Evolutionary conservation across 2,113 vertebrate species (phyloP).

Genomic region (Oncorhynchus nerka): DNA sequence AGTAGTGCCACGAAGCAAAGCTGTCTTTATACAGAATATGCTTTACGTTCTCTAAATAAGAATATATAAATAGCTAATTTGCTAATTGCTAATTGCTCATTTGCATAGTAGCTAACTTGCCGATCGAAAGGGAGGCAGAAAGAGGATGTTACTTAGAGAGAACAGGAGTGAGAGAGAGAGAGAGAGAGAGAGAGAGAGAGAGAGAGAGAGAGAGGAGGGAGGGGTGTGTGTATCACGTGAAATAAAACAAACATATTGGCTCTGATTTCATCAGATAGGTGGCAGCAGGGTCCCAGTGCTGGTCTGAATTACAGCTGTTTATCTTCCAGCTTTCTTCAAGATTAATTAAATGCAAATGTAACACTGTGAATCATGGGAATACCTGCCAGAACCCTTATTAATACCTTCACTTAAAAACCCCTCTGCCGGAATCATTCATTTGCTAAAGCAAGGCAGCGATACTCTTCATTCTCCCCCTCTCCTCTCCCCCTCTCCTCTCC

Average conservation of each 20-base stretch:
- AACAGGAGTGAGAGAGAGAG: neutral
- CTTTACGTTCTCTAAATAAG: too few species aligned
- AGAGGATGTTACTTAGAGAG: conserved; percentile 7
- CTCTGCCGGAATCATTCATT: conserved; percentile 77
- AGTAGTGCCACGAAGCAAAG: too few species aligned
- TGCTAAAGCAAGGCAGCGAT: conserved; percentile 61
- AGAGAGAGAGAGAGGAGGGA: neutral
- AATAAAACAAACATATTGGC: conserved; percentile 72
- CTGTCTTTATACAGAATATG: too few species aligned
- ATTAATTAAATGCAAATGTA: conserved; percentile 89
- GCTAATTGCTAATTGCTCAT: too few species aligned
- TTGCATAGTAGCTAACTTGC: neutral
- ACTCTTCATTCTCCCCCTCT: conserved; percentile 36
- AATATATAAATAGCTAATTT: too few species aligned
- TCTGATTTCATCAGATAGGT: conserved; percentile 76
- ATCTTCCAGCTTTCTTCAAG: conserved; percentile 84
- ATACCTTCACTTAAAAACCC: conserved; percentile 82
- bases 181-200: too few species aligned
- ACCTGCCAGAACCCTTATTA: conserved; percentile 87
- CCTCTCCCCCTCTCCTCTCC: too few species aligned
- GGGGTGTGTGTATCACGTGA: conserved; percentile 22
- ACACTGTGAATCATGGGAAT: conserved; percentile 80
- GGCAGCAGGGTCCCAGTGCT: conserved; percentile 74
- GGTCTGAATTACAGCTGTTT: conserved; percentile 85
- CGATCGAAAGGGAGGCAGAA: neutral